phyloP scores from a whole-genome alignment of 2,797 vertebrate genomes.

The Rallus crepitans region DNA sequence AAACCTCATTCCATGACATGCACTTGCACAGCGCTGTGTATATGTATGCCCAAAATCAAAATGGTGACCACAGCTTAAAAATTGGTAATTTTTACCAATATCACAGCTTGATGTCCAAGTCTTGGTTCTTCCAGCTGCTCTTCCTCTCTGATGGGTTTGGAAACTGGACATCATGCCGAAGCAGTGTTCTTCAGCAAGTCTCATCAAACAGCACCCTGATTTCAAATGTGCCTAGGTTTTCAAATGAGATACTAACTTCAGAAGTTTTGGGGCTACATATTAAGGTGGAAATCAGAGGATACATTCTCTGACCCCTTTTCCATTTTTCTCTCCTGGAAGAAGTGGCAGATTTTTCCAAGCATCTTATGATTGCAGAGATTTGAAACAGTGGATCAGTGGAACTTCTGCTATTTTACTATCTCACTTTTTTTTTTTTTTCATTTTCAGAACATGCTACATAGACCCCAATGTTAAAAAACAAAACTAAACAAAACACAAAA shows the following conservation, averaged over 20 bases:
- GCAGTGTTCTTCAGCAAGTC: accelerated
- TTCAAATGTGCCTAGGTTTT: background rate
- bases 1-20: background rate
- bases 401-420: background rate
- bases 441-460: background rate
- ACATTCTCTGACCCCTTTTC: background rate
- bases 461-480: background rate
- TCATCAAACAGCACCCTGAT: background rate
- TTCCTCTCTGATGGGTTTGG: background rate
- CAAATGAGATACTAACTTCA: background rate
- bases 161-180: accelerated
- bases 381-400: background rate
- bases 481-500: too few relatives aligned
- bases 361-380: background rate
- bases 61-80: background rate
- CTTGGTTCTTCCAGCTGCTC: background rate
- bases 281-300: background rate
- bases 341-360: background rate
- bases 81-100: background rate
- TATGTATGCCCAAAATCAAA: background rate
- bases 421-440: background rate
- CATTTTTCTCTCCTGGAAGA: background rate
- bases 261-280: background rate
- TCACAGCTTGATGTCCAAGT: background rate
- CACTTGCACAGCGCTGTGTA: background rate